Conservation (phyloP, 2,888 invertebrate species). For the Chymomyza amoena region DNA sequence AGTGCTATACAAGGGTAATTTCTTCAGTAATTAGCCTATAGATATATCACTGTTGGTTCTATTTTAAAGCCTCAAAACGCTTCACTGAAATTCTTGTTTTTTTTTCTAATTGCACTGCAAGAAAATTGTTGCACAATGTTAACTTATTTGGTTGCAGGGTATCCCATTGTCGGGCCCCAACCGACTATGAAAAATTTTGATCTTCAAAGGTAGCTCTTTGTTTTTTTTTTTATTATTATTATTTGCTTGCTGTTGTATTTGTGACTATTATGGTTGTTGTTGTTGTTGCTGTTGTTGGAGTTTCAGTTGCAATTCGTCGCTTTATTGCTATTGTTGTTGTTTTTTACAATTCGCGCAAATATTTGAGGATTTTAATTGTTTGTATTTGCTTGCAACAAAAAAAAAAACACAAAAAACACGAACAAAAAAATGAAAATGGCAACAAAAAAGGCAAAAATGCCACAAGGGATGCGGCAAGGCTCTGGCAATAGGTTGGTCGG, state of each 20-base stretch:
- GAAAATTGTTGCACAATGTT: too few relatives aligned
- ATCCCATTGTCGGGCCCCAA: too few relatives aligned
- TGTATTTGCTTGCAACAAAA: slow-evolving; percentile 46
- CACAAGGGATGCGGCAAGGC: slow-evolving; percentile 18
- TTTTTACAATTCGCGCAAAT: slow-evolving; percentile 56
- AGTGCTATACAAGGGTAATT: too few relatives aligned
- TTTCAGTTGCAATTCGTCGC: slow-evolving; percentile 3
- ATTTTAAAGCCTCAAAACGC: too few relatives aligned
- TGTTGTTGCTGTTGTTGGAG: slow-evolving; percentile 5
- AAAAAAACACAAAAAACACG: neutral
- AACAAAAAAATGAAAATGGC: neutral
- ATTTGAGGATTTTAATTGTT: slow-evolving; percentile 73
- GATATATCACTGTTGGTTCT: too few relatives aligned
- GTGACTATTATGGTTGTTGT: neutral
- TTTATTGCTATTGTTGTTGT: slow-evolving; percentile 16
- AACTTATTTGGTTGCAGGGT: too few relatives aligned
- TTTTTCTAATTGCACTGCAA: too few relatives aligned
- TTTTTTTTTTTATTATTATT: neutral
- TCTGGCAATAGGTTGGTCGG: neutral
- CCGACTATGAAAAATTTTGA: too few relatives aligned
- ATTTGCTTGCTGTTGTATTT: neutral
- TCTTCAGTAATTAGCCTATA: too few relatives aligned
- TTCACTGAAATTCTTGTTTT: too few relatives aligned
- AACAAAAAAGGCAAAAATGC: slow-evolving; percentile 9
- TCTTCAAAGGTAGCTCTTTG: too few relatives aligned